Percentiles rank a stretch among this genome's conserved stretches.
phyloP scores from a whole-genome alignment of 1,140 invertebrate species.

The Zaprionus vittiger region DNA sequence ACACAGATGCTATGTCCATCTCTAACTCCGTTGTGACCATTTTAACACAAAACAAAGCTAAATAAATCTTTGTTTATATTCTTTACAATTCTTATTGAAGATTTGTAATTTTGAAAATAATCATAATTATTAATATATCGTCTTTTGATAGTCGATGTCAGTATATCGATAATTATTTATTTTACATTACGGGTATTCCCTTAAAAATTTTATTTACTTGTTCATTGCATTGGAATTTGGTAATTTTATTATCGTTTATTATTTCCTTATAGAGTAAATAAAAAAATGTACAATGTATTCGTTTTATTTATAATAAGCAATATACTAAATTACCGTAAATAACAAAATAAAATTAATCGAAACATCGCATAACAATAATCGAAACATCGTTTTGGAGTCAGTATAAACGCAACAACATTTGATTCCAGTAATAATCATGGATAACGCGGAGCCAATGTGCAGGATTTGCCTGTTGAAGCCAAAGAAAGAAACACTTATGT shows the following conservation, averaged over 20 bases:
- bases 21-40: slow-evolving; percentile 32
- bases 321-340: not conserved
- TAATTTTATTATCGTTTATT: no score
- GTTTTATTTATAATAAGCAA: not conserved
- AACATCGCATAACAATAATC: slow-evolving; percentile 7
- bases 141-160: not conserved
- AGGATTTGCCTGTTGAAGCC: slow-evolving; percentile 66
- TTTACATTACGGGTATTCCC: not conserved
- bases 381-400: slow-evolving; percentile 2
- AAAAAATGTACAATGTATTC: not conserved
- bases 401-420: slow-evolving; percentile 22
- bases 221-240: no score
- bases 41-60: not conserved
- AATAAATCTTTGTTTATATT: not conserved
- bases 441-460: slow-evolving; percentile 28
- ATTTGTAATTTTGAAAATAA: slow-evolving; percentile 35
- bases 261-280: not conserved
- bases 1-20: slow-evolving; percentile 54
- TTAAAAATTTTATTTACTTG: no score
- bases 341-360: not conserved
- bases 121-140: slow-evolving; percentile 20
- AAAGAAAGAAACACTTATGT: slow-evolving; percentile 54
- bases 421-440: slow-evolving; percentile 13
- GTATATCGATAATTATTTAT: slow-evolving; percentile 4
- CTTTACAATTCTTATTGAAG: not conserved